Conservation (phyloP, 92 coral and sea anemone species). For the Hydrozoanthus gracilis region DNA sequence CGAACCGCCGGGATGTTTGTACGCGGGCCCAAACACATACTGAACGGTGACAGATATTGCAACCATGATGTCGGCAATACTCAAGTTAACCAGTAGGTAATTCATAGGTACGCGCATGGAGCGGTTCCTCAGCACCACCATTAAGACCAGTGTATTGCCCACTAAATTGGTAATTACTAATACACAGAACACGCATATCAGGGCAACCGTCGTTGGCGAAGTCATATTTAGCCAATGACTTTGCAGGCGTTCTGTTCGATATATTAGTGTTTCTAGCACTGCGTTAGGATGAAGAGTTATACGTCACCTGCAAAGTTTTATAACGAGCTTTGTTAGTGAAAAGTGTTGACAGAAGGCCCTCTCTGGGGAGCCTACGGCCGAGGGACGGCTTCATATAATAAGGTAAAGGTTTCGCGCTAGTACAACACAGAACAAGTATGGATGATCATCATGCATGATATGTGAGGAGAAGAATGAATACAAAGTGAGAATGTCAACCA, state of each 20-base stretch:
- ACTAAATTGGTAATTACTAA: slow-evolving; percentile 53
- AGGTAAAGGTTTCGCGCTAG: no score
- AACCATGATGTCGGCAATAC: slow-evolving; percentile 69
- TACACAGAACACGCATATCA: slow-evolving; percentile 28
- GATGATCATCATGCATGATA: no score
- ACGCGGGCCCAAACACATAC: slow-evolving; percentile 34
- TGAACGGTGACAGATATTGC: slow-evolving; percentile 49
- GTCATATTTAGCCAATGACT: slow-evolving; percentile 1
- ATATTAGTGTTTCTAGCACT: neutral
- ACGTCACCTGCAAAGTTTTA: slow-evolving; percentile 44
- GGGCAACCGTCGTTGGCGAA: slow-evolving; percentile 4
- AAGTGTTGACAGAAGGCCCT: no score
- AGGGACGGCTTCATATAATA: no score
- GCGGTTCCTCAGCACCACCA: slow-evolving; percentile 59
- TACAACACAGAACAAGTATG: no score
- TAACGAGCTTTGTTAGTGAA: neutral
- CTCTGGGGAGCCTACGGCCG: no score
- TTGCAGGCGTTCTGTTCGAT: neutral
- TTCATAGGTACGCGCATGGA: slow-evolving; percentile 66
- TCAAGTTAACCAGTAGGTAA: slow-evolving; percentile 70
- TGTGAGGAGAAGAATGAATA: no score
- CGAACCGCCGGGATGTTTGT: slow-evolving; percentile 31
- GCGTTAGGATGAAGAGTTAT: slow-evolving; percentile 21
- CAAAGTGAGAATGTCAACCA: no score
- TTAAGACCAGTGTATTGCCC: slow-evolving; percentile 64